Base-by-base conservation (phyloP, 30 jellyfish, hydroid and myxozoan species). In the Chrysaora quinquecirrha region DNA sequence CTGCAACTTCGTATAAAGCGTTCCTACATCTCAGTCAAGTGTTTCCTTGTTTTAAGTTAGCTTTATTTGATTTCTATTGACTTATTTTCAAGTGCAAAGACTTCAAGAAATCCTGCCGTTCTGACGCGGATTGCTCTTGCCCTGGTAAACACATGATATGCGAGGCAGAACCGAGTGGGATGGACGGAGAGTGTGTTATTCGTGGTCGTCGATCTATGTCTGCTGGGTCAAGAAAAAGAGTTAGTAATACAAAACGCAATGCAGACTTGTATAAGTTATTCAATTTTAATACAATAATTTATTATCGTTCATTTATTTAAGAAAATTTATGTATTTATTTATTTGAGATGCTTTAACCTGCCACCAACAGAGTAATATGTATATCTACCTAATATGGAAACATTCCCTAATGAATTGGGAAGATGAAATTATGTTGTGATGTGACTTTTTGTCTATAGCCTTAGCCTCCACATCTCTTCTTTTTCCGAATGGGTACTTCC, bases 41-140 rank as follows among this genome's bases (percentile, higher is more conserved):
- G 14, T 38, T 38, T 14, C 54, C 14, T 38, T 38, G 54, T 38
- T 38, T 38, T 38, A 3, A 38, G n/a, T n/a, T n/a, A n/a, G n/a
- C n/a, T n/a, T 38, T 38, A 14, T 38, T 38, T 6, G 14, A 3
- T 38, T 14, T 38, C 54, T 38, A 3, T 38, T 38, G 11, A 6
- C 54, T 38, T 48, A 11, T 49, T 1, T 73, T 48, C 3, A 32
- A 78, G 89, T 78, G 89, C 64, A 47, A 64, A 0, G 65, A 43
- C 34, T 78, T 64, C 54, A 78, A 78, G 74, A 64, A 78, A 64
- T 30, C 81, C 29, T 78, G 89, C 82, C 73, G 0, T 14, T 11
- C 74, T 3, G 75, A 78, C 46, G 67, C 81, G 35, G 89, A 78
- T 74, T 78, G 89, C 38, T 38, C 89, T 29, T 78, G 89, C 35